Evolutionary conservation across 2,797 vertebrate species (phyloP).

Genomic region (Characodon lateralis): DNA sequence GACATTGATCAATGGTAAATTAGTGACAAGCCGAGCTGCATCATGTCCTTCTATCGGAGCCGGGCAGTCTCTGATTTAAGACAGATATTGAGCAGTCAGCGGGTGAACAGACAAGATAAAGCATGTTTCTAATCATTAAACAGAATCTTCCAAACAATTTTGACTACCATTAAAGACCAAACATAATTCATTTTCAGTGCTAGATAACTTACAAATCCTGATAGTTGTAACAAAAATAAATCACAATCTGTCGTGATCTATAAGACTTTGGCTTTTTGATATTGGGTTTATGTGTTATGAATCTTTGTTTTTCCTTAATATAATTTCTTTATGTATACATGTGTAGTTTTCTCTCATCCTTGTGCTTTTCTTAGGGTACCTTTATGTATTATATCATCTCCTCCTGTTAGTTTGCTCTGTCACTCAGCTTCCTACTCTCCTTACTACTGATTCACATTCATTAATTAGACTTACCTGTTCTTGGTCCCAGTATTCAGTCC

Average conservation of each 20-base stretch:
- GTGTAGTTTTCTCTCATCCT: neutral
- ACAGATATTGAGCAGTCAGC: constrained; percentile 8
- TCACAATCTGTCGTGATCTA: neutral
- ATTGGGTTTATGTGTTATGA: neutral
- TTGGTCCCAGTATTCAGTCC: neutral
- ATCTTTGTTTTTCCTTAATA: neutral
- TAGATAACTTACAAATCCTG: neutral
- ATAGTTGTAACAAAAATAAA: neutral
- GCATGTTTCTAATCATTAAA: neutral
- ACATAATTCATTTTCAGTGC: neutral
- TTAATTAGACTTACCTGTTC: neutral
- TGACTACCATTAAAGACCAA: constrained; percentile 2
- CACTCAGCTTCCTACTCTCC: neutral
- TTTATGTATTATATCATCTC: neutral
- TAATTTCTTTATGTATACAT: neutral
- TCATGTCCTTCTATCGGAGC: constrained; percentile 29
- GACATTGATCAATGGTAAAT: constrained; percentile 50
- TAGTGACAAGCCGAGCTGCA: constrained; percentile 36
- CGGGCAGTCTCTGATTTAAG: constrained; percentile 47
- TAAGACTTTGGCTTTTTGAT: neutral
- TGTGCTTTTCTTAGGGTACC: neutral
- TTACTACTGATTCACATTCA: neutral
- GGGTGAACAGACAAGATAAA: constrained; percentile 20
- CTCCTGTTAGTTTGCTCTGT: neutral
- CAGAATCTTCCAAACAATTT: neutral